Percentiles rank a stretch among this genome's conserved stretches.
Evolutionary conservation across 2,113 vertebrate species (phyloP).

Genomic region (Egretta garzetta): DNA sequence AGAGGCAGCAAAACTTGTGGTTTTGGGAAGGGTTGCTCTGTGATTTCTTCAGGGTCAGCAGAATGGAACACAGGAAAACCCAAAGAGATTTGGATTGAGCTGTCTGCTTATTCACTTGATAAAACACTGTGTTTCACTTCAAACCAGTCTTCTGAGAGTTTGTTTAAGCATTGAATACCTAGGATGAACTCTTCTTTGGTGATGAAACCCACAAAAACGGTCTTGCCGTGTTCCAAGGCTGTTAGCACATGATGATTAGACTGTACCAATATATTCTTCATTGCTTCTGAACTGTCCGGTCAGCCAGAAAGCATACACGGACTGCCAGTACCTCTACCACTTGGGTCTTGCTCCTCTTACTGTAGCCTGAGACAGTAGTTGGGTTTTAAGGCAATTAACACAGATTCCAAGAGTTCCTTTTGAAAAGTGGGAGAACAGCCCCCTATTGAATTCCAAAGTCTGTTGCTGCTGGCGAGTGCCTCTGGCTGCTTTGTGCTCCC

Average conservation of each 20-base stretch:
- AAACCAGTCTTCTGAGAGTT: neutral
- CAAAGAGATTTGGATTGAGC: neutral
- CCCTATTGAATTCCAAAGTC: constrained; percentile 17
- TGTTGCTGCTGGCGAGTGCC: neutral
- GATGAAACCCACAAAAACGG: neutral
- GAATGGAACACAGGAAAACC: neutral
- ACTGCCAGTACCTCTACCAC: neutral
- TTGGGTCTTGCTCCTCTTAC: neutral
- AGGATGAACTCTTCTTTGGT: neutral
- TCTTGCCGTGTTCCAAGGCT: neutral
- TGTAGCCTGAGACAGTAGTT: neutral
- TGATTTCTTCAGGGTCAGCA: neutral
- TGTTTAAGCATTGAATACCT: neutral
- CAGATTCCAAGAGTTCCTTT: constrained; percentile 37
- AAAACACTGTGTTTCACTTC: neutral
- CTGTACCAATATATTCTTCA: neutral
- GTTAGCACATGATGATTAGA: neutral
- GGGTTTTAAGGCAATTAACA: neutral
- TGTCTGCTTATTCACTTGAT: neutral
- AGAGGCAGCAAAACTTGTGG: neutral
- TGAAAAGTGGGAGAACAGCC: constrained; percentile 1
- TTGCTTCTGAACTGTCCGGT: neutral
- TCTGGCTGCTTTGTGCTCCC: neutral
- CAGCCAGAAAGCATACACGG: neutral
- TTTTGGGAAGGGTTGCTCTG: neutral